Evolutionary conservation across 1,140 invertebrate genomes (phyloP).

Genomic region (Conus betulinus): DNA sequence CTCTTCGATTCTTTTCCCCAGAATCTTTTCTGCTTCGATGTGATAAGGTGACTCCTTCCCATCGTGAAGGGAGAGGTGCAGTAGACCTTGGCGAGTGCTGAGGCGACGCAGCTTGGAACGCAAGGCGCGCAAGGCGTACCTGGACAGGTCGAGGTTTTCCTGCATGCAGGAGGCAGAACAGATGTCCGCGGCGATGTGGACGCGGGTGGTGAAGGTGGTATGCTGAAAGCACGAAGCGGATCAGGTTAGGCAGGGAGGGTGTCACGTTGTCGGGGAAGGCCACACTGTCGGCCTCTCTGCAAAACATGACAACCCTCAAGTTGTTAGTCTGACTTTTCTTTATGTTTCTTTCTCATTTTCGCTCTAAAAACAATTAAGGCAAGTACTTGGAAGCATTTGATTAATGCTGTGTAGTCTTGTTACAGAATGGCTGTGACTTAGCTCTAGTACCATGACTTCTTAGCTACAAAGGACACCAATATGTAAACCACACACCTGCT

Average conservation of each 20-base stretch:
- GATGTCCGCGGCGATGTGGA: conserved; percentile 53
- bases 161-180: conserved; percentile 56
- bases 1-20: not conserved
- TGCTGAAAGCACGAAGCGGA: conserved; percentile 83
- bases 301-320: too few relatives aligned
- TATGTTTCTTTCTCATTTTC: too few relatives aligned
- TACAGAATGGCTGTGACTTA: too few relatives aligned
- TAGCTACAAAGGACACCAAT: too few relatives aligned
- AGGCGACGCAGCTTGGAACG: conserved; percentile 19
- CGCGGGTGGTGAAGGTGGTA: conserved; percentile 52
- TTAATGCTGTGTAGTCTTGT: too few relatives aligned
- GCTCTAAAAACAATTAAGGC: too few relatives aligned
- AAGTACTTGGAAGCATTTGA: too few relatives aligned
- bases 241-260: conserved; percentile 82
- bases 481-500: too few relatives aligned
- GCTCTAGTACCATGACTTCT: too few relatives aligned
- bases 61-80: not conserved
- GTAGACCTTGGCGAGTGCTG: not conserved
- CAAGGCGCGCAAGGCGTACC: conserved; percentile 3
- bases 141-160: conserved; percentile 46
- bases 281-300: conserved; percentile 85
- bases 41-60: not conserved
- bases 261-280: conserved; percentile 81
- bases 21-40: not conserved
- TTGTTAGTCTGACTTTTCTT: too few relatives aligned